Conservation (phyloP, 1,140 invertebrate species). For the Drosophila truncata region DNA sequence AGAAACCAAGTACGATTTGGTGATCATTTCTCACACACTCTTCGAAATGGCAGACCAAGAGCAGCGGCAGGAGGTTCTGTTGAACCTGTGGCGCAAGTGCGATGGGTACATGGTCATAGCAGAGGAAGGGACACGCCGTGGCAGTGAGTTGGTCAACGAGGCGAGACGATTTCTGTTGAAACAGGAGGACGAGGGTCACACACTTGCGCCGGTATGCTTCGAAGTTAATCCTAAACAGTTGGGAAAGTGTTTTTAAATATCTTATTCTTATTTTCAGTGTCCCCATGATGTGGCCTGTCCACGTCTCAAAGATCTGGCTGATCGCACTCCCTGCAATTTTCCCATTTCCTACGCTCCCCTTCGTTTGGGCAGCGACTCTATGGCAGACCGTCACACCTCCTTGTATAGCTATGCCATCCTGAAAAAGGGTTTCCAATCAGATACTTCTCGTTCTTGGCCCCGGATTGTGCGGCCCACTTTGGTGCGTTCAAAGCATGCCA, state of each 20-base stretch:
- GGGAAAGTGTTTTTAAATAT: not conserved
- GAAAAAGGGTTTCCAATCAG: constrained; percentile 89
- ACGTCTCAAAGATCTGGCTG: constrained; percentile 83
- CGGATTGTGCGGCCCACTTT: constrained; percentile 90
- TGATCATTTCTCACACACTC: constrained; percentile 92
- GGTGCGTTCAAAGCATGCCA: constrained; percentile 89
- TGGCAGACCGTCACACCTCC: constrained; percentile 86
- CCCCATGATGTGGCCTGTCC: constrained; percentile 93
- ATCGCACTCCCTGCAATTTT: constrained; percentile 92
- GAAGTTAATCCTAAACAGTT: not conserved
- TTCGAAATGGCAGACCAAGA: constrained; percentile 91
- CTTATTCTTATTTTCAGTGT: constrained; percentile 87
- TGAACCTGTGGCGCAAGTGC: constrained; percentile 95
- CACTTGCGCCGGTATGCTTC: constrained; percentile 90
- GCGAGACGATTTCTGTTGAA: constrained; percentile 90
- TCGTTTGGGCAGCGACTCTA: constrained; percentile 85
- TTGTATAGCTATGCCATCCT: constrained; percentile 92
- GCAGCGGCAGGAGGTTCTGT: constrained; percentile 89
- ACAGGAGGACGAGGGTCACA: constrained; percentile 85
- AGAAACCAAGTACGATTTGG: constrained; percentile 91
- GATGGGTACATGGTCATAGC: constrained; percentile 92
- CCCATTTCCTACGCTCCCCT: constrained; percentile 88
- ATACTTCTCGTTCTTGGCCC: constrained; percentile 89
- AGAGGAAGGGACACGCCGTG: constrained; percentile 93
- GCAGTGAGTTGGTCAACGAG: constrained; percentile 92